phyloP scores from a whole-genome alignment of 2,113 vertebrate species.

The Bucco capensis region DNA sequence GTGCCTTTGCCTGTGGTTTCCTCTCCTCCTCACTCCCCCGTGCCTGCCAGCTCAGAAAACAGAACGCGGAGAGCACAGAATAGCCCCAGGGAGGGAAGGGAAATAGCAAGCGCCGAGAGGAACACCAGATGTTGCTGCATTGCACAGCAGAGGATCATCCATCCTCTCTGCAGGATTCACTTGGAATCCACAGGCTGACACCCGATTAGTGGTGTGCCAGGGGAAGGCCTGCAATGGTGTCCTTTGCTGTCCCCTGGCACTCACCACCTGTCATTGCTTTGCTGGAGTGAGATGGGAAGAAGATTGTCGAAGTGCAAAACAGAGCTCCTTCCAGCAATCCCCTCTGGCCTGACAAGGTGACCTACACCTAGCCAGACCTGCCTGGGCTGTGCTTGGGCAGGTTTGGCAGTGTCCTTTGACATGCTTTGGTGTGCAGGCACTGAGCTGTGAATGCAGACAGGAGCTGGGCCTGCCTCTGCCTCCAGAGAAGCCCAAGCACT shows the following conservation, averaged over 20 bases:
- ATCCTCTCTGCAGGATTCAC: background rate
- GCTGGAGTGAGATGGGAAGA: background rate
- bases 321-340: background rate
- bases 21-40: background rate
- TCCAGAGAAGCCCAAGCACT: background rate
- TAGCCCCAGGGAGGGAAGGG: background rate
- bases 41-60: background rate
- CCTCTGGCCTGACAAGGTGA: background rate
- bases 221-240: background rate
- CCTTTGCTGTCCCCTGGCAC: background rate
- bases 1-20: background rate
- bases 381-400: background rate
- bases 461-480: background rate
- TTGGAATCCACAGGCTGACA: background rate
- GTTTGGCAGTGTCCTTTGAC: background rate
- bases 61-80: background rate
- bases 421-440: background rate
- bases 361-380: background rate
- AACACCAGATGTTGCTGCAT: background rate
- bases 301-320: background rate
- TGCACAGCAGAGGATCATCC: background rate
- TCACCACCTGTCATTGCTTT: background rate
- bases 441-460: background rate
- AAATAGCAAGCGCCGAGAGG: background rate
- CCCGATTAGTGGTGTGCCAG: accelerated